These are phyloP conservation scores for Calvadosia cruxmelitensis DNA, from an alignment of 30 jellyfish, hydroid and myxozoan genomes.

Conservation along the genomic window DNA sequence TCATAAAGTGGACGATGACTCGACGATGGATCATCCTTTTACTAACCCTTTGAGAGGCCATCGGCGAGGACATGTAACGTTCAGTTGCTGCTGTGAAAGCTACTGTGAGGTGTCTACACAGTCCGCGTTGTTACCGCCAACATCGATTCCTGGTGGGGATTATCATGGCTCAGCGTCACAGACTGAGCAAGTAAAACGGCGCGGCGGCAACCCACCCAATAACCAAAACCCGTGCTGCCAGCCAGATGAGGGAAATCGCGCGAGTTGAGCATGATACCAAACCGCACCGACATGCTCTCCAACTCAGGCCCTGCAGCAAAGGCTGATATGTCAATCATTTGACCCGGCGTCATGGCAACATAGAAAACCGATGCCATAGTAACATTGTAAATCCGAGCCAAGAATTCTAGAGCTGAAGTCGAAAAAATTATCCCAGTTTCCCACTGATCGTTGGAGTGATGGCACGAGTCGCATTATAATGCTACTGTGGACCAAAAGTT, in stretches of 20 bases:
- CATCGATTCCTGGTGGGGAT: constrained; percentile 2
- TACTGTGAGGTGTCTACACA: not conserved
- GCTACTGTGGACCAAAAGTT: too few relatives aligned
- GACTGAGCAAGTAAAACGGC: not conserved
- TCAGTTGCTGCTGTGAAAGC: not conserved
- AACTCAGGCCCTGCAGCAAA: not conserved
- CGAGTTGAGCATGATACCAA: too few relatives aligned
- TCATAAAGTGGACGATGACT: not conserved
- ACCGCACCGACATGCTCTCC: too few relatives aligned
- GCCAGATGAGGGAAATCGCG: too few relatives aligned
- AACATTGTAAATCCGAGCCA: too few relatives aligned
- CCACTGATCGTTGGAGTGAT: too few relatives aligned
- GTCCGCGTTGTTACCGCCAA: not conserved
- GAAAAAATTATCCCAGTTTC: too few relatives aligned
- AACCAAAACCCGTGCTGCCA: too few relatives aligned
- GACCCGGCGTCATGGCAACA: not conserved
- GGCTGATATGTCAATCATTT: not conserved
- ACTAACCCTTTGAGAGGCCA: constrained; percentile 2
- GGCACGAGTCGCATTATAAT: too few relatives aligned
- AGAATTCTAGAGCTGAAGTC: too few relatives aligned
- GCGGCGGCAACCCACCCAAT: too few relatives aligned
- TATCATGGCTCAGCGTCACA: not conserved
- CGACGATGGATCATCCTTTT: not conserved
- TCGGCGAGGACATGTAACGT: not conserved
- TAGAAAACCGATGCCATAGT: too few relatives aligned